Conservation (phyloP, 2,113 vertebrate genomes). For the Candoia aspera region DNA sequence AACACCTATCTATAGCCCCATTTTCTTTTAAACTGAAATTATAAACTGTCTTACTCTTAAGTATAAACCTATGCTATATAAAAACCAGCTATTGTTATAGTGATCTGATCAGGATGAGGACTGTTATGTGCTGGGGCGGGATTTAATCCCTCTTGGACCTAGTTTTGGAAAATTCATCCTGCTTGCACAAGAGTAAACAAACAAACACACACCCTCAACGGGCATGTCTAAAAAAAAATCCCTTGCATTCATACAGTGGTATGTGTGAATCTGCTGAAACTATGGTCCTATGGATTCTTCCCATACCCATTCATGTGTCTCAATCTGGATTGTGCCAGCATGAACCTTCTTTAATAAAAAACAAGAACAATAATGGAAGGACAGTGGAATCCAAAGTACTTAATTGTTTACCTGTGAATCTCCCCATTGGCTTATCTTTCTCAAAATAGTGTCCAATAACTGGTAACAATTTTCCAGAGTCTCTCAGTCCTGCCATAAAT, state of each 20-base stretch:
- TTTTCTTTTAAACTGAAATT: not conserved
- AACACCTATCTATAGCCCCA: not conserved
- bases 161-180: not conserved
- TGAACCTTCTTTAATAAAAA: not conserved
- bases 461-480: not conserved
- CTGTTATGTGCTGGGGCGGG: not conserved
- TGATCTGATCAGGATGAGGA: not conserved
- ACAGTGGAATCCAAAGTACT: not conserved
- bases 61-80: not conserved
- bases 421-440: not conserved
- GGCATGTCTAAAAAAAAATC: not conserved
- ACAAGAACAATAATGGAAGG: not conserved
- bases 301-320: not conserved
- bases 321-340: not conserved
- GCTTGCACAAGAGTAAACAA: not conserved
- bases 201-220: not conserved
- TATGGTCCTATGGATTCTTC: not conserved
- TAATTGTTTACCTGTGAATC: not conserved
- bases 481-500: not conserved
- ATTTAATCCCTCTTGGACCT: not conserved
- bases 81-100: not conserved
- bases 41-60: not conserved
- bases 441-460: not conserved
- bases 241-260: not conserved
- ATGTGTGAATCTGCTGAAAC: not conserved